Evolutionary conservation across 2,888 invertebrate species (phyloP), one percentile per base, ranked within the genome.

Genomic region (Cheilosia vulpina): DNA sequence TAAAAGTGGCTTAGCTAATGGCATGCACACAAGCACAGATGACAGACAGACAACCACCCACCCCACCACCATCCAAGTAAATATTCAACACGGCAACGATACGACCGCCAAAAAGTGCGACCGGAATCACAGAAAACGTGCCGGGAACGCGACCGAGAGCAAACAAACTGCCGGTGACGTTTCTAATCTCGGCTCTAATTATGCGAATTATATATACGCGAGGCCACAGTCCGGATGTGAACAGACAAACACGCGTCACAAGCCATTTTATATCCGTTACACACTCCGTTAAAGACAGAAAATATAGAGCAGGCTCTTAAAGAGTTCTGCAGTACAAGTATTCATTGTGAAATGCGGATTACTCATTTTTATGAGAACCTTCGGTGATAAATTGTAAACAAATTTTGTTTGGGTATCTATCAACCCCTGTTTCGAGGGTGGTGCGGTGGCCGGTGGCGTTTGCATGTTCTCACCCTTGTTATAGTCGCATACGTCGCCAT

Each of bases 191-290:
- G 17, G 69, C 65, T 69, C 58, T 75, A 69, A 75, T 79, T 84
- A 79, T 75, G 75, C 55, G 66, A 50, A 68, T 34, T 53, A 63
- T 24, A 31, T 31, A 63, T 34, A 62, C 7, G 38, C 72, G 6
- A 58, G 71, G 13, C 47, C 50, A 62, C 41, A 41, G 38, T 68
- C 38, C 38, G 66, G 66, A 66, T 73, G 31, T 31, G 31, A 62
- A 58, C 24, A 83, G 78, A 83, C 68, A 79, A 50, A 69, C 83
- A 79, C 83, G 75, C 69, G 83, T 79, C 79, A 73, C 31, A 38
- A 41, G 63, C 15, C 58, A 60, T 79, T 69, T 63, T 79, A 79
- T 72, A 60, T 78, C 60, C 45, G 52, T 38, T 68, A 84, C 83
- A 83, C 83, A 63, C 78, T 52, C 57, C 62, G 24, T 53, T 52